phyloP scores from a whole-genome alignment of 2,888 invertebrate species.

The Dexiosoma caninum region DNA sequence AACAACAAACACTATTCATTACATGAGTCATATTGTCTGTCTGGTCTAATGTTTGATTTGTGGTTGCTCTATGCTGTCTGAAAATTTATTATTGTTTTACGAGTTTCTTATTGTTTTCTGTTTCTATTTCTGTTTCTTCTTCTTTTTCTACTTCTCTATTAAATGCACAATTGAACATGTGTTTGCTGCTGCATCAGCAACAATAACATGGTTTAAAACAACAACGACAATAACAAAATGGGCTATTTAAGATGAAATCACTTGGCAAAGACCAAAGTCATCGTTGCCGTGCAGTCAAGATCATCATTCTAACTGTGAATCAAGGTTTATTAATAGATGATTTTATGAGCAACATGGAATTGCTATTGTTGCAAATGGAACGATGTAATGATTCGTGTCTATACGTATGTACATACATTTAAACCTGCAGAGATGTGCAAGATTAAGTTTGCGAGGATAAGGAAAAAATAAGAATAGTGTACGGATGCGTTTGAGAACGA shows the following conservation, averaged over 20 bases:
- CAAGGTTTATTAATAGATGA: conserved; percentile 19
- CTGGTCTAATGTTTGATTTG: conserved; percentile 47
- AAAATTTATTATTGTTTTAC: conserved; percentile 35
- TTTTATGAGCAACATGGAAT: conserved; percentile 6
- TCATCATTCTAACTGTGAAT: conserved; percentile 36
- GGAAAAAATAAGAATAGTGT: no score
- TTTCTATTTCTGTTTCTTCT: not conserved
- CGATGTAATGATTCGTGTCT: not conserved
- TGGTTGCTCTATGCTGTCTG: conserved; percentile 48
- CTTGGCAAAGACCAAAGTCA: conserved; percentile 25
- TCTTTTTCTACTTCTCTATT: not conserved
- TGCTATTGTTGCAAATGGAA: conserved; percentile 8
- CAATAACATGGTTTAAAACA: conserved; percentile 15
- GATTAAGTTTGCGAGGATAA: no score
- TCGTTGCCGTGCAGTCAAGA: conserved; percentile 27
- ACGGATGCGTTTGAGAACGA: no score
- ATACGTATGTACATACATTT: no score
- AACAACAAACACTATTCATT: not conserved
- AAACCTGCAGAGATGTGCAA: conserved; percentile 13
- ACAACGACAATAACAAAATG: conserved; percentile 21
- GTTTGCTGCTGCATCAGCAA: conserved; percentile 14
- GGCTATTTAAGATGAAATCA: conserved; percentile 36
- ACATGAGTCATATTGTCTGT: conserved; percentile 51
- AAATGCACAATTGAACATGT: conserved; percentile 42
- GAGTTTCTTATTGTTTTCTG: conserved; percentile 9